Conservation (phyloP, 2,888 invertebrate genomes). For the Lasioglossum zephyrum region DNA sequence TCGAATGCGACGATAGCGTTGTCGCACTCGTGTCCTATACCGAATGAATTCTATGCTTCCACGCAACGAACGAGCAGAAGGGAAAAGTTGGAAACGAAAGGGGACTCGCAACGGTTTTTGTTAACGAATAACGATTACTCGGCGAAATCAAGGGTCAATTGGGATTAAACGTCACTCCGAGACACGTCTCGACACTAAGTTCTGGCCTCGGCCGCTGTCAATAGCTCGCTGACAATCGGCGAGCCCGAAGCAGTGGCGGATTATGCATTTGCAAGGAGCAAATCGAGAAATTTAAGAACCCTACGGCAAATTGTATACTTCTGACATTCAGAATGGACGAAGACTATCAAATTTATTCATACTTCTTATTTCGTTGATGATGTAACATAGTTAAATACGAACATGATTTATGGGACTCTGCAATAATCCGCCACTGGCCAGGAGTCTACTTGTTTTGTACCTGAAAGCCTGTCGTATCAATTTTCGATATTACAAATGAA, state of each 20-base stretch:
- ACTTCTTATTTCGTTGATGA: not conserved
- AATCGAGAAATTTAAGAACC: not conserved
- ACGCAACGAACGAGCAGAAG: constrained; percentile 66
- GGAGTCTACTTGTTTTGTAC: constrained; percentile 76
- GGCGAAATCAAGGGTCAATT: constrained; percentile 49
- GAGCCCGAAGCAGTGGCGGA: not conserved
- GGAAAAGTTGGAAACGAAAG: constrained; percentile 52
- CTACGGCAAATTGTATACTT: not conserved
- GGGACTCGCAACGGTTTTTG: constrained; percentile 24
- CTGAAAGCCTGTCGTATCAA: constrained; percentile 78
- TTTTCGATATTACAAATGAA: constrained; percentile 62
- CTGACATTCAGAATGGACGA: not conserved
- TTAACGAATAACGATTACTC: constrained; percentile 41
- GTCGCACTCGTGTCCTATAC: constrained; percentile 44
- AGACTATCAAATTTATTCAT: not conserved
- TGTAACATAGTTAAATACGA: constrained; percentile 18
- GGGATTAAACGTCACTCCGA: constrained; percentile 44
- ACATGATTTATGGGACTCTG: not conserved
- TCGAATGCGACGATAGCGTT: constrained; percentile 30
- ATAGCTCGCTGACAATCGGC: constrained; percentile 38
- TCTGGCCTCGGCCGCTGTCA: constrained; percentile 42
- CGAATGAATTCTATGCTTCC: constrained; percentile 70
- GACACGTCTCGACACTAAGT: constrained; percentile 33
- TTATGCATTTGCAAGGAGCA: not conserved
- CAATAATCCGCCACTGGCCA: not conserved